phyloP scores from a whole-genome alignment of 2,113 vertebrate species.

The Ophthalmolycus amberensis region DNA sequence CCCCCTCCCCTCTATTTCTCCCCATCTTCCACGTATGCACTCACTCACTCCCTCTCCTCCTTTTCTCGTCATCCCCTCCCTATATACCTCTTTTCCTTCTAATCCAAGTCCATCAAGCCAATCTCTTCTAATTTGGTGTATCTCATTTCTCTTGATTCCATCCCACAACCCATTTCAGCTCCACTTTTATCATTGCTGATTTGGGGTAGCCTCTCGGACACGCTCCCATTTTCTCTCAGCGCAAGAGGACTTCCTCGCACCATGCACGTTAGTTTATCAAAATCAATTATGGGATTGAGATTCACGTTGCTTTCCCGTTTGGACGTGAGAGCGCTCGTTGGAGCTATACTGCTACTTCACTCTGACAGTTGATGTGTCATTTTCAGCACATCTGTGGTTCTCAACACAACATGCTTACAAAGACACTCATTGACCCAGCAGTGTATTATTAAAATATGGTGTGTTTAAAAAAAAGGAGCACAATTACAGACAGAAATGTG shows the following conservation, averaged over 20 bases:
- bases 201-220: constrained; percentile 60
- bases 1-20: constrained; percentile 64
- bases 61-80: constrained; percentile 76
- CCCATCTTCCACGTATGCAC: constrained; percentile 81
- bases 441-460: background rate
- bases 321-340: constrained; percentile 33
- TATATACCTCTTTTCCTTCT: constrained; percentile 78
- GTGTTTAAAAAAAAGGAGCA: constrained; percentile 1
- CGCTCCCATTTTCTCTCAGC: constrained; percentile 62
- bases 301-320: constrained; percentile 29
- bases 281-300: constrained; percentile 74
- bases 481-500: background rate
- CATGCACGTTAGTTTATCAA: constrained; percentile 74
- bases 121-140: constrained; percentile 83
- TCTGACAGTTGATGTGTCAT: constrained; percentile 37
- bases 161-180: constrained; percentile 75
- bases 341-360: constrained; percentile 17
- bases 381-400: constrained; percentile 27
- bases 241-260: constrained; percentile 76
- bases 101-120: constrained; percentile 82
- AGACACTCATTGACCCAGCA: constrained; percentile 6
- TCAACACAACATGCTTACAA: constrained; percentile 17
- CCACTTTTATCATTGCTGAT: constrained; percentile 77
- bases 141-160: constrained; percentile 82
- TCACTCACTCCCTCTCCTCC: constrained; percentile 73